Evolutionary conservation across 2,797 vertebrate genomes (phyloP), one percentile per base, ranked within the genome.

Genomic region (Tinamus major): DNA sequence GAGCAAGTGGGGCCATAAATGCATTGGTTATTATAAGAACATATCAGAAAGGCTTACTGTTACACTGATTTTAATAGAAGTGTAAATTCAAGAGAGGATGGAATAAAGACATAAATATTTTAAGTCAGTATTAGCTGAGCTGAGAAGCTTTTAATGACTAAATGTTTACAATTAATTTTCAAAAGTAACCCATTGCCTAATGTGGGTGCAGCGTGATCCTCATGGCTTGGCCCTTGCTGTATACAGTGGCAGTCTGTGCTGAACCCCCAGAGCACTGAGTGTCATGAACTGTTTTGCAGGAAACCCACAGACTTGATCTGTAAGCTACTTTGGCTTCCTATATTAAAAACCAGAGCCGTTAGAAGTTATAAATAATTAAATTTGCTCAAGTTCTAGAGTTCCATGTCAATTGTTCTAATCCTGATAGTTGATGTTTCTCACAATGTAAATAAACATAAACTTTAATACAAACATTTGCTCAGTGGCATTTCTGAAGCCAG

Each of bases 331-430:
- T 49, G 51, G 42, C 39, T 90, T 55, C 51, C 37, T 29, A 2
- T 58, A 41, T n/a, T 48, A 37, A 41, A 84, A 76, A 44, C 10
- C 9, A 44, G 20, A 87, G 63, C 33, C 68, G 44, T 0, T 75
- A 37, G 13, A 79, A 79, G 41, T 41, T 27, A 49, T 3, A 62
- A 62, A 72, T 61, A 37, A 9, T 9, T 26, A 69, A 48, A 62
- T 71, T 39, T 64, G 41, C 42, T 35, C 0, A 0, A 63, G 4
- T 29, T 33, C 2, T 3, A 31, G 49, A 2, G 39, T 48, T 89
- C 51, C 44, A 14, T 59, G n/a, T 19, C 31, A 46, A 10, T 16
- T 68, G 33, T 26, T 91, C 75, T 65, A 48, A 62, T 81, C 49
- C 8, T 39, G 55, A 1, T 5, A 9, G 11, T 61, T 27, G 35